These are phyloP conservation scores for Drosophila hamatofila DNA, from an alignment of 2,888 invertebrate species.

Conservation along the genomic window DNA sequence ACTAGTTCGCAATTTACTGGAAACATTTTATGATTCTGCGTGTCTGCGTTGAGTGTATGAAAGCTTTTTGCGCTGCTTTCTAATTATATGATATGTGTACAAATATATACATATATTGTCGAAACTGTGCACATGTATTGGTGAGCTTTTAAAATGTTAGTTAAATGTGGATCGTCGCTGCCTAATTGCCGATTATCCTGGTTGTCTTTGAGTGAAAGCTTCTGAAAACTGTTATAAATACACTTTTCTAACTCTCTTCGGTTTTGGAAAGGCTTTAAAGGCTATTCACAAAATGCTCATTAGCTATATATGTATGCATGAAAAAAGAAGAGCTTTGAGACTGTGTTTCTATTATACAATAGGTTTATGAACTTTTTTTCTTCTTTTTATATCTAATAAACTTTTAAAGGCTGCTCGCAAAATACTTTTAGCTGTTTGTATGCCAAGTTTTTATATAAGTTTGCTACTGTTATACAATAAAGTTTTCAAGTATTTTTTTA, in stretches of 20 bases:
- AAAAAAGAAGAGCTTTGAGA: too few relatives aligned
- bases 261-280: not conserved
- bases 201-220: not conserved
- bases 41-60: not conserved
- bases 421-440: too few relatives aligned
- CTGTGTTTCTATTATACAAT: not conserved
- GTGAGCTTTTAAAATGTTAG: not conserved
- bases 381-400: not conserved
- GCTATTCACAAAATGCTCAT: not conserved
- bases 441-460: not conserved
- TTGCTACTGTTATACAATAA: not conserved
- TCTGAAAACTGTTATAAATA: not conserved
- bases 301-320: too few relatives aligned
- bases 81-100: not conserved
- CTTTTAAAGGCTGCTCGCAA: not conserved
- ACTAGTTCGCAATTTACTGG: slow-evolving; percentile 17
- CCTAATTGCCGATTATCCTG: too few relatives aligned
- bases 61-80: not conserved
- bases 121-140: not conserved
- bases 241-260: not conserved
- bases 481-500: too few relatives aligned
- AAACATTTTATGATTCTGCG: not conserved
- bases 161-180: not conserved
- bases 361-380: not conserved
- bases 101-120: not conserved